These are phyloP conservation scores for Leptogaster cylindrica DNA, from an alignment of 2,888 invertebrate species.

Conservation along the genomic window DNA sequence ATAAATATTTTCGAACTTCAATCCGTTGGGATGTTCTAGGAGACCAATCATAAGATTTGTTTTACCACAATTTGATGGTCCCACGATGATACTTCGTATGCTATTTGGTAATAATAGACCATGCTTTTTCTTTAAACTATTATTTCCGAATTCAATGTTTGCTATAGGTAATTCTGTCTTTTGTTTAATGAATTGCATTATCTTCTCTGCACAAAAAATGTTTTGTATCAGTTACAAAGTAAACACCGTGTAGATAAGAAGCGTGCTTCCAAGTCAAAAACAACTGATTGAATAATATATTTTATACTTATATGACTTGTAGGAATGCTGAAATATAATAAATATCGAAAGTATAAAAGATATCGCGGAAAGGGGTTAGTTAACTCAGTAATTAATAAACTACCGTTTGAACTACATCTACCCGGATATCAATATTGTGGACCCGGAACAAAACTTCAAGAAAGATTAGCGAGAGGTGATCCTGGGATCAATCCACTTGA, in stretches of 20 bases:
- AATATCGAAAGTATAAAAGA: not conserved
- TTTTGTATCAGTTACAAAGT: no score
- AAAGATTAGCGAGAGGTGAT: slow-evolving; percentile 50
- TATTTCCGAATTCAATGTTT: slow-evolving; percentile 4
- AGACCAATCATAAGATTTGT: slow-evolving; percentile 54
- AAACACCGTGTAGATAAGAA: no score
- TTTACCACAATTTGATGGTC: slow-evolving; percentile 57
- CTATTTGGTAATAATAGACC: slow-evolving; percentile 52
- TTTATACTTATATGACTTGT: no score
- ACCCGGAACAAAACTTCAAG: slow-evolving; percentile 49
- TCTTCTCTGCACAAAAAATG: not conserved
- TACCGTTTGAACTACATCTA: slow-evolving; percentile 47
- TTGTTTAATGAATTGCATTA: slow-evolving; percentile 41
- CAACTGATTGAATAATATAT: no score
- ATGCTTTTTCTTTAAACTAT: slow-evolving; percentile 49
- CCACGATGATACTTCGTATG: slow-evolving; percentile 51
- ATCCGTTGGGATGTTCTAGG: slow-evolving; percentile 52
- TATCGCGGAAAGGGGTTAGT: not conserved
- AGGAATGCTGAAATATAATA: not conserved
- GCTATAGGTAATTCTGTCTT: not conserved
- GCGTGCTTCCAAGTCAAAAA: no score
- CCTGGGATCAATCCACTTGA: slow-evolving; percentile 51
- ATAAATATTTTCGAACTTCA: slow-evolving; percentile 50
- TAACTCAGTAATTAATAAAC: slow-evolving; percentile 40
- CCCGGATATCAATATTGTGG: slow-evolving; percentile 51